These are phyloP conservation scores for Mobula hypostoma DNA, from an alignment of 2,113 vertebrate genomes.

Conservation along the genomic window DNA sequence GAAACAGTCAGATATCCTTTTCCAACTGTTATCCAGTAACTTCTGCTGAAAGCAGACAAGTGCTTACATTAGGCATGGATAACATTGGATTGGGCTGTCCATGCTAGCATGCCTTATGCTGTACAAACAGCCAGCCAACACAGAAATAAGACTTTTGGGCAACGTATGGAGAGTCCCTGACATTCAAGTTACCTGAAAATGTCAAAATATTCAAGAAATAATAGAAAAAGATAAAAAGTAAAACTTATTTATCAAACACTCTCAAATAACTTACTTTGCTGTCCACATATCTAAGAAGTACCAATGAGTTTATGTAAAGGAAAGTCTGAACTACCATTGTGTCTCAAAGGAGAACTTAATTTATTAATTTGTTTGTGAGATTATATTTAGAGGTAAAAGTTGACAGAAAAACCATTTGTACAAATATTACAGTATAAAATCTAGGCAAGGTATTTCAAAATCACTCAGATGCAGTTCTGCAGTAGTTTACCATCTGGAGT, in stretches of 20 bases:
- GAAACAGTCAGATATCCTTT: background rate
- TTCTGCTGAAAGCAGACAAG: background rate
- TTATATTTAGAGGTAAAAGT: background rate
- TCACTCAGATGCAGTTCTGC: background rate
- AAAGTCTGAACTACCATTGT: background rate
- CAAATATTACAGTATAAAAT: background rate
- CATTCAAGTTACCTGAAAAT: background rate
- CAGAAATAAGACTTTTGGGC: background rate
- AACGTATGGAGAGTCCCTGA: background rate
- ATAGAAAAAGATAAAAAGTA: background rate
- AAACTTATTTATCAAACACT: background rate
- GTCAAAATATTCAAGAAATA: background rate
- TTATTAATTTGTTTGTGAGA: background rate
- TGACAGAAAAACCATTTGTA: background rate
- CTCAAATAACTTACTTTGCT: background rate
- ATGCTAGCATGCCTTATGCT: background rate
- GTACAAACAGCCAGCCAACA: background rate
- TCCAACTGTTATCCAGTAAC: background rate
- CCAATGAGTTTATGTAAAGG: background rate
- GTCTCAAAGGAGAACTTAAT: background rate
- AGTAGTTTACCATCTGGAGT: background rate
- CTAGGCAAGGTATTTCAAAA: background rate
- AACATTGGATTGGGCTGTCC: background rate
- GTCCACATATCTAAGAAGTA: background rate
- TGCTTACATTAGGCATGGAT: background rate